phyloP scores from a whole-genome alignment of 1,140 invertebrate species.

The Solenopsis invicta region DNA sequence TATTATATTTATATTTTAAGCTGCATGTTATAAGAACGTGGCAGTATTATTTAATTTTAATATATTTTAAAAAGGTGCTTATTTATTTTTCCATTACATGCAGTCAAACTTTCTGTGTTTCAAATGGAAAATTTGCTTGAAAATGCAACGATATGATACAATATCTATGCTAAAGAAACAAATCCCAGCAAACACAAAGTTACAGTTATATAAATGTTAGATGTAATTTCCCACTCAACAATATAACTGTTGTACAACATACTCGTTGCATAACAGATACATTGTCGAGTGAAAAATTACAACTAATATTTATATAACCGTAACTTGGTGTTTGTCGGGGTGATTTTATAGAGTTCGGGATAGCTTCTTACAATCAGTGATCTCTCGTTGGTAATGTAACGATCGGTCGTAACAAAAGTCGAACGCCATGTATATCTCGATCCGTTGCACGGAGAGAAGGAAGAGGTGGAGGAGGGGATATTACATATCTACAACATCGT shows the following conservation, averaged over 20 bases:
- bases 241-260: no score
- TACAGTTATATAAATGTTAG: no score
- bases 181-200: neutral
- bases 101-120: neutral
- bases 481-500: slow-evolving; percentile 54
- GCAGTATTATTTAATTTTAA: neutral
- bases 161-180: neutral
- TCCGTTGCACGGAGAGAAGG: slow-evolving; percentile 20
- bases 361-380: neutral
- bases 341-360: neutral
- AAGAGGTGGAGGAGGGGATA: neutral
- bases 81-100: slow-evolving; percentile 2
- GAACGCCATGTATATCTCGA: slow-evolving; percentile 35
- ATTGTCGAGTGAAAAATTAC: no score
- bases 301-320: no score
- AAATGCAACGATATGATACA: neutral
- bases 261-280: no score
- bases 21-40: slow-evolving; percentile 6
- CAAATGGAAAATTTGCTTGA: neutral
- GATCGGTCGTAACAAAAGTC: slow-evolving; percentile 35
- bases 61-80: slow-evolving; percentile 8
- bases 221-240: no score
- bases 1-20: slow-evolving; percentile 1
- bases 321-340: no score
- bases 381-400: slow-evolving; percentile 9